Percentiles rank a stretch among this genome's conserved stretches.
Conservation (phyloP, 2,113 vertebrate species). For the Cyanoliseus patagonus region DNA sequence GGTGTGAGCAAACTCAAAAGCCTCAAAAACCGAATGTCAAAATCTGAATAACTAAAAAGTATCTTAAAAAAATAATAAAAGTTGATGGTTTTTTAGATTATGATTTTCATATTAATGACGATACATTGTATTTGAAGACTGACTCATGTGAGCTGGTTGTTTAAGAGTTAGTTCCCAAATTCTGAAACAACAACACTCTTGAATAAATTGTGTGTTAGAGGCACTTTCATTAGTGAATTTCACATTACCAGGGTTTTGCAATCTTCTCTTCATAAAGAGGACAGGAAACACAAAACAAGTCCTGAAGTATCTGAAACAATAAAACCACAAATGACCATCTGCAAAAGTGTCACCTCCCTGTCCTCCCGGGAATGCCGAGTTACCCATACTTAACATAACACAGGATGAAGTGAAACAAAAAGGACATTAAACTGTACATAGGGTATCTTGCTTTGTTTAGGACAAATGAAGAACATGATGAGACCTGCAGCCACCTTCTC, state of each 20-base stretch:
- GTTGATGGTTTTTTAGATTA: background rate
- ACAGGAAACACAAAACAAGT: background rate
- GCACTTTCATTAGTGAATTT: background rate
- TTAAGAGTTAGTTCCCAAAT: background rate
- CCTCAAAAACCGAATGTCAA: background rate
- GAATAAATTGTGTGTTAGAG: background rate
- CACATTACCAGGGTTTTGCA: background rate
- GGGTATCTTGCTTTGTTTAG: background rate
- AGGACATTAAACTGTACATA: background rate
- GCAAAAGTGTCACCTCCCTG: background rate
- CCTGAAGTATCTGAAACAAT: background rate
- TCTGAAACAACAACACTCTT: background rate
- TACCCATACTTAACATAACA: background rate
- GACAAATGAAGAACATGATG: background rate
- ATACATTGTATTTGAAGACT: background rate
- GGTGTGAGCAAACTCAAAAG: background rate
- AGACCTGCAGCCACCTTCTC: background rate
- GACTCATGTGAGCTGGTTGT: background rate
- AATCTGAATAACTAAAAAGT: background rate
- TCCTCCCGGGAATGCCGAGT: background rate
- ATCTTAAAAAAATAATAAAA: background rate
- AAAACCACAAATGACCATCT: background rate
- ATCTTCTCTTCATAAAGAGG: background rate
- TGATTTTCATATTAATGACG: background rate
- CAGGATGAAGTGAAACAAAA: background rate